Conservation (phyloP, 2,113 vertebrate genomes). For the Muscicapa adusta region DNA sequence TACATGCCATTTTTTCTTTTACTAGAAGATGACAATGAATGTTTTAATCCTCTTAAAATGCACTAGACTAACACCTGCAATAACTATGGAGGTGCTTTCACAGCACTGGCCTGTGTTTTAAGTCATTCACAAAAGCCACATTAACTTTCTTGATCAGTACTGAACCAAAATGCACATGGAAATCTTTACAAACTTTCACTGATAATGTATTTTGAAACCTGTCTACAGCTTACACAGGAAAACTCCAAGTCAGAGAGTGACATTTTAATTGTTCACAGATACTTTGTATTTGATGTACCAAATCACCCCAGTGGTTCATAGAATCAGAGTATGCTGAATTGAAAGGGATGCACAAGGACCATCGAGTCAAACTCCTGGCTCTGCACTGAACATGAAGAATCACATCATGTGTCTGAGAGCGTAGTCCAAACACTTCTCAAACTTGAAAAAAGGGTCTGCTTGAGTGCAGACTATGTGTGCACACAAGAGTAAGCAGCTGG, state of each 20-base stretch:
- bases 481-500: background rate
- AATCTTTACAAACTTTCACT: background rate
- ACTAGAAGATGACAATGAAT: background rate
- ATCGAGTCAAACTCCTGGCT: background rate
- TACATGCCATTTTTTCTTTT: background rate
- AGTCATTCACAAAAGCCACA: background rate
- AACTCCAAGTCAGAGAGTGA: background rate
- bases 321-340: background rate
- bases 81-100: background rate
- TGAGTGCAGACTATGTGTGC: fast-evolving
- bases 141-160: background rate
- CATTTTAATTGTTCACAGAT: background rate
- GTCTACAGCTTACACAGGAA: background rate
- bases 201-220: background rate
- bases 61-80: background rate
- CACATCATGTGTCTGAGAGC: background rate
- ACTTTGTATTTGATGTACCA: background rate
- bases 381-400: background rate
- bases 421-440: background rate
- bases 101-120: background rate
- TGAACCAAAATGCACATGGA: background rate
- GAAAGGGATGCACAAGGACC: background rate
- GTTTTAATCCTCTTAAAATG: background rate
- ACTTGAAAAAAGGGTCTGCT: background rate
- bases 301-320: background rate